Percentiles rank a stretch among this genome's conserved stretches.
Conservation (phyloP, 1,140 invertebrate species). For the Tyrophagus putrescentiae region DNA sequence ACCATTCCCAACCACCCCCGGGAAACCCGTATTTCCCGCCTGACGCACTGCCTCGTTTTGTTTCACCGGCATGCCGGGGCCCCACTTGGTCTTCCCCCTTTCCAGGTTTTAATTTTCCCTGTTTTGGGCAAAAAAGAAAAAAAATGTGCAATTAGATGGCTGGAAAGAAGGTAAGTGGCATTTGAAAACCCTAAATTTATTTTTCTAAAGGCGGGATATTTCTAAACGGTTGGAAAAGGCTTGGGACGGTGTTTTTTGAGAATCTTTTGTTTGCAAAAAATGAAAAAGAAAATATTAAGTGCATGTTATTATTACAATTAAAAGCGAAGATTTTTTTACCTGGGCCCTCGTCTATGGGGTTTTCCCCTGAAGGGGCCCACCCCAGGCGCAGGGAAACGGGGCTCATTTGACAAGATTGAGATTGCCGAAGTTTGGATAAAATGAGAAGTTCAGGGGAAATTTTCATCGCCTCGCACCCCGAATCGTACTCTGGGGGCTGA, state of each 20-base stretch:
- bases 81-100: constrained; percentile 13
- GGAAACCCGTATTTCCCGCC: neutral
- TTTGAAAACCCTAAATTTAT: too few relatives aligned
- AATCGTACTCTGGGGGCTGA: constrained; percentile 9
- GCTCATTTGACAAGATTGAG: constrained; percentile 4
- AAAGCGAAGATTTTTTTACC: too few relatives aligned
- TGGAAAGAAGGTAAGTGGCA: too few relatives aligned
- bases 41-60: neutral
- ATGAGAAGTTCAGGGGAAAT: constrained; percentile 18
- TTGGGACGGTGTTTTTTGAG: constrained; percentile 13
- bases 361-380: constrained; percentile 6
- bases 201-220: constrained; percentile 15
- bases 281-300: too few relatives aligned
- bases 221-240: constrained; percentile 6
- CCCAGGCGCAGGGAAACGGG: neutral
- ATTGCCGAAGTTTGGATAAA: constrained; percentile 13
- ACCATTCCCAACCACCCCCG: neutral
- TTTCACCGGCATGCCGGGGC: neutral
- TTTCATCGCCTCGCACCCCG: neutral
- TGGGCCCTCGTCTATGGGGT: constrained; percentile 18
- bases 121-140: neutral
- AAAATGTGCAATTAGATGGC: too few relatives aligned
- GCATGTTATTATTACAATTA: too few relatives aligned
- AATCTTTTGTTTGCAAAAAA: too few relatives aligned
- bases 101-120: constrained; percentile 16